Evolutionary conservation across 2,888 invertebrate species (phyloP), one percentile per base, ranked within the genome.

Genomic region (Cinara cedri): DNA sequence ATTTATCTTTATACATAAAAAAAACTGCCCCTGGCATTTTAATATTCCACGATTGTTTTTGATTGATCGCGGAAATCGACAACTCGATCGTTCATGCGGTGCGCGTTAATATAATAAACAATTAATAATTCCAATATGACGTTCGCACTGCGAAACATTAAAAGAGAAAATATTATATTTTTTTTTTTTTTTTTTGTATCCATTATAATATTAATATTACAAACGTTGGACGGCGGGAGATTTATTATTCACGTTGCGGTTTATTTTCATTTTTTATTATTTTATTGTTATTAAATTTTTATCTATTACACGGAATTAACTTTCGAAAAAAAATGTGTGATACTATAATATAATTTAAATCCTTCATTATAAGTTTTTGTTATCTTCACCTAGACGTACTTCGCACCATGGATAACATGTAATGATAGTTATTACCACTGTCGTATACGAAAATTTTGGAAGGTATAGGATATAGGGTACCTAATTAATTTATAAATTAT

Each of bases 261-360:
- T 16, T 13, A 34, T n/a, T 63, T 34, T 34, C 34, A 34, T 13
- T 51, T n/a, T 63, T 57, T 21, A 42, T 62, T 26, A 9, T 26
- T 26, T 60, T 34, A 60, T 26, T 34, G 34, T 42, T 42, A 54
- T 42, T 21, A 34, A 70, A 19, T 70, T 54, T 42, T 13, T 55
- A 21, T 42, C 13, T 19, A 54, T n/a, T 9, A 46, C 44, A 8
- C 21, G 14, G 55, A 57, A 72, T 72, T 57, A 24, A 72, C 57
- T 72, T n/a, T 14, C 13, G 13, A n/a, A 44, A 57, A 24, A n/a
- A 44, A n/a, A 57, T 72, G 55, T 57, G 44, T n/a, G 24, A n/a
- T 21, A 16, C 34, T 34, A 6, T 34, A n/a, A n/a, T n/a, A 9
- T 16, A 55, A 10, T 55, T 55, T 55, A 44, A 55, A 71, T 42